Evolutionary conservation across 2,113 vertebrate species (phyloP).

Genomic region (Anguilla rostrata): DNA sequence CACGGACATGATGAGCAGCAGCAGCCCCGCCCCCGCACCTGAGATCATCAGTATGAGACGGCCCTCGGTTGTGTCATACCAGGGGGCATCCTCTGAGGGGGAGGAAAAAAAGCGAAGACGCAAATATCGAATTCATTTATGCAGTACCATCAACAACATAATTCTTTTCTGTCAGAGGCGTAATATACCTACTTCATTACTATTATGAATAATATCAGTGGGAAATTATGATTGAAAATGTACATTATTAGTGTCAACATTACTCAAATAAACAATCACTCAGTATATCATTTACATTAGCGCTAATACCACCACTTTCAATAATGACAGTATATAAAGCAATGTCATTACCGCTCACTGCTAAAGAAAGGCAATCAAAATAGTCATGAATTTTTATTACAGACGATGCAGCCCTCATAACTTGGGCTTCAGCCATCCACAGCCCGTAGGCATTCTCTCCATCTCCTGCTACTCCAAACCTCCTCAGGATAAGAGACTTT

Average conservation of each 20-base stretch:
- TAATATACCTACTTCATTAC: conserved; percentile 12
- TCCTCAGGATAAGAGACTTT: too few relatives aligned
- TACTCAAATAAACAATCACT: conserved; percentile 7
- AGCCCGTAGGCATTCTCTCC: background rate
- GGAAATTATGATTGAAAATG: background rate
- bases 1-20: conserved; percentile 55
- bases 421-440: background rate
- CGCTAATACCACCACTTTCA: background rate
- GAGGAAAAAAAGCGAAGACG: background rate
- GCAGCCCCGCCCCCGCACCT: conserved; percentile 33
- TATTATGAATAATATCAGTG: background rate
- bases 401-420: background rate
- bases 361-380: background rate
- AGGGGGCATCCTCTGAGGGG: conserved; percentile 59
- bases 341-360: background rate
- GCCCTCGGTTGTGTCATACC: conserved; percentile 59
- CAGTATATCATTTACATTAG: conserved; percentile 6
- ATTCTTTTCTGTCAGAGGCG: background rate
- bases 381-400: conserved; percentile 5
- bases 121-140: conserved; percentile 3
- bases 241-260: conserved; percentile 4
- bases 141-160: background rate
- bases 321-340: background rate
- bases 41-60: conserved; percentile 52
- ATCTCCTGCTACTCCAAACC: too few relatives aligned